These are phyloP conservation scores for Pollenia angustigena DNA, from an alignment of 2,888 invertebrate species.

Conservation along the genomic window DNA sequence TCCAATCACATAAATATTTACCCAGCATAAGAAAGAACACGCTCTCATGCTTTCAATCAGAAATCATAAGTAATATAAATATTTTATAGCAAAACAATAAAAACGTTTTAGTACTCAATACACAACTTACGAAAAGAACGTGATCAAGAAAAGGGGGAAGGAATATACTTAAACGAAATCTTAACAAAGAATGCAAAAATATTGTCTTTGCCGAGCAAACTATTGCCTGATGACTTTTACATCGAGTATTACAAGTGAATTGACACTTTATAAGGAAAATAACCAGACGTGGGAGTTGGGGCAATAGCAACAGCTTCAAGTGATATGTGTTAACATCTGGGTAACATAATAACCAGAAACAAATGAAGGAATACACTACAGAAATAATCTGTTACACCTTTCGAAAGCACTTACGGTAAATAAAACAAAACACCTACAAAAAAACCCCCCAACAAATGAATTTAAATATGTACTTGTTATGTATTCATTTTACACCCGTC, in stretches of 20 bases:
- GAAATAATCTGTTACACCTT: background rate
- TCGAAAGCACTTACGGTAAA: background rate
- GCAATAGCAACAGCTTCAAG: background rate
- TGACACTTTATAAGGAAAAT: conserved; percentile 26
- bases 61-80: conserved; percentile 49
- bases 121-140: background rate
- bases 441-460: background rate
- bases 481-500: background rate
- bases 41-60: conserved; percentile 43
- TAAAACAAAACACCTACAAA: background rate
- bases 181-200: background rate
- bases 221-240: conserved; percentile 26
- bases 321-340: conserved; percentile 5
- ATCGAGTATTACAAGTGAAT: conserved; percentile 18
- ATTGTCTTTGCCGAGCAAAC: conserved; percentile 22
- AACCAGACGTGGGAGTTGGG: too few relatives aligned
- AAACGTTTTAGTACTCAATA: conserved; percentile 30
- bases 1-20: background rate
- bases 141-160: background rate
- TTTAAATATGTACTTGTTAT: background rate
- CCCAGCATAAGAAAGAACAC: background rate
- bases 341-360: background rate
- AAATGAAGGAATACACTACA: conserved; percentile 7
- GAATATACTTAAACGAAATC: background rate
- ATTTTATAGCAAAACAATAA: conserved; percentile 52